Evolutionary conservation across 92 coral and sea anemone species (phyloP).

Genomic region (Pocillopora grandis): DNA sequence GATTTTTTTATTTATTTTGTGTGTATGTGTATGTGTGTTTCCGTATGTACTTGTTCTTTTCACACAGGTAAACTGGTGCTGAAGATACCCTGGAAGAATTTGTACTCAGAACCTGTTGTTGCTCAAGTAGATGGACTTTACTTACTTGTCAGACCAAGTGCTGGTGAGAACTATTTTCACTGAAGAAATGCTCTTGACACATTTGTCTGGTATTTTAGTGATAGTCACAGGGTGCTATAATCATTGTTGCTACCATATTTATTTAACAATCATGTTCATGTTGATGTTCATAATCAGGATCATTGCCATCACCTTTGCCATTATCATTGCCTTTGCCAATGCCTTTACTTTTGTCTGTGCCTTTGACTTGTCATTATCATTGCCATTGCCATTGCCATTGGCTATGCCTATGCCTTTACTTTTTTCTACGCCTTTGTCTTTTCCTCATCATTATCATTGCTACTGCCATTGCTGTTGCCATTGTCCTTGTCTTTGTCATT

Average conservation of each 20-base stretch:
- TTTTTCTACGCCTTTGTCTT: too few species aligned
- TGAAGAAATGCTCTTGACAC: neutral
- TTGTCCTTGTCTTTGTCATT: too few species aligned
- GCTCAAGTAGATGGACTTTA: conserved; percentile 93
- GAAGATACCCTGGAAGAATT: conserved; percentile 97
- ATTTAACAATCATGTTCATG: too few species aligned
- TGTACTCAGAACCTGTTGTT: conserved; percentile 93
- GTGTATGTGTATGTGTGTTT: neutral
- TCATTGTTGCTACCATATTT: neutral
- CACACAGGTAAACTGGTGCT: conserved; percentile 84
- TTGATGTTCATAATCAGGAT: too few species aligned
- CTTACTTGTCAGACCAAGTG: conserved; percentile 87
- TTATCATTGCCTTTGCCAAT: too few species aligned
- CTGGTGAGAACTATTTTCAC: conserved; percentile 57
- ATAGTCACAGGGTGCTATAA: neutral
- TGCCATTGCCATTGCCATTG: too few species aligned
- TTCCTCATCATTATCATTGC: too few species aligned
- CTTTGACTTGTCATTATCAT: too few species aligned
- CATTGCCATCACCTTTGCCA: too few species aligned
- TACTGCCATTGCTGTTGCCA: too few species aligned
- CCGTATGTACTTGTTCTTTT: neutral
- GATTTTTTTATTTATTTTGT: neutral
- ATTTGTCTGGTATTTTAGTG: neutral
- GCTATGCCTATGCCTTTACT: too few species aligned
- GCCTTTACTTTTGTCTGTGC: too few species aligned